A percentile compares a stretch with the other conserved stretches of the same genome.
phyloP scores from a whole-genome alignment of 2,888 invertebrate species.

The Drosophila sordidapex region DNA sequence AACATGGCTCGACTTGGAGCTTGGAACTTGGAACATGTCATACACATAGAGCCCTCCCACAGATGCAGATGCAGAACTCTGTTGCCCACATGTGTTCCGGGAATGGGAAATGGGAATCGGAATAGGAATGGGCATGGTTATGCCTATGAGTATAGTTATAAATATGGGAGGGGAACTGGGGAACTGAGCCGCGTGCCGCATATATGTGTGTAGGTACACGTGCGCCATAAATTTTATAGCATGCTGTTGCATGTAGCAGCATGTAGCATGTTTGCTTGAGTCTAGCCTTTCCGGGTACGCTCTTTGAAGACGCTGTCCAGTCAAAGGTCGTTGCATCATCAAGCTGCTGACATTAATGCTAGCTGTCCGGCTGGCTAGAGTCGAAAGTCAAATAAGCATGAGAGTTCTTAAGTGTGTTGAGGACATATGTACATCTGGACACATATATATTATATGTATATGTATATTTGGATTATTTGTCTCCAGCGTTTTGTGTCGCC shows the following conservation, averaged over 20 bases:
- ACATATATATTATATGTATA: conserved; percentile 5
- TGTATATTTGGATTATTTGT: conserved; percentile 69
- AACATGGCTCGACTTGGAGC: conserved; percentile 45
- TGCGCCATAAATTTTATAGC: conserved; percentile 49
- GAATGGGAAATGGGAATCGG: conserved; percentile 44
- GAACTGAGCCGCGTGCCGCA: conserved; percentile 67
- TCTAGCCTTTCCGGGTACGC: conserved; percentile 61
- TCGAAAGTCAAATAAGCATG: conserved; percentile 8
- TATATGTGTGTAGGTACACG: conserved; percentile 27
- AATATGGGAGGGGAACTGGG: conserved; percentile 1
- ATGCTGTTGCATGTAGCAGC: conserved; percentile 52
- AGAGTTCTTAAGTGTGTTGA: conserved; percentile 4
- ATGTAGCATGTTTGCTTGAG: conserved; percentile 31
- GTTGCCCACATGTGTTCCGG: conserved; percentile 72
- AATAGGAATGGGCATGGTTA: conserved; percentile 17
- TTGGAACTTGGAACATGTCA: conserved; percentile 30
- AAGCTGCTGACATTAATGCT: conserved; percentile 72
- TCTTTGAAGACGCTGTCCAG: conserved; percentile 57
- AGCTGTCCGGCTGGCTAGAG: conserved; percentile 26
- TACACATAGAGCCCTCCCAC: conserved; percentile 20
- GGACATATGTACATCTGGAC: not conserved
- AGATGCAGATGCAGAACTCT: conserved; percentile 45
- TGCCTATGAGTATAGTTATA: conserved; percentile 13
- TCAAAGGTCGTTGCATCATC: conserved; percentile 78
- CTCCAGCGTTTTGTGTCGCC: conserved; percentile 75